Percentiles rank a stretch among this genome's conserved stretches.
These are phyloP conservation scores for Chrysemys picta DNA, from an alignment of 2,113 vertebrate species.

Conservation along the genomic window DNA sequence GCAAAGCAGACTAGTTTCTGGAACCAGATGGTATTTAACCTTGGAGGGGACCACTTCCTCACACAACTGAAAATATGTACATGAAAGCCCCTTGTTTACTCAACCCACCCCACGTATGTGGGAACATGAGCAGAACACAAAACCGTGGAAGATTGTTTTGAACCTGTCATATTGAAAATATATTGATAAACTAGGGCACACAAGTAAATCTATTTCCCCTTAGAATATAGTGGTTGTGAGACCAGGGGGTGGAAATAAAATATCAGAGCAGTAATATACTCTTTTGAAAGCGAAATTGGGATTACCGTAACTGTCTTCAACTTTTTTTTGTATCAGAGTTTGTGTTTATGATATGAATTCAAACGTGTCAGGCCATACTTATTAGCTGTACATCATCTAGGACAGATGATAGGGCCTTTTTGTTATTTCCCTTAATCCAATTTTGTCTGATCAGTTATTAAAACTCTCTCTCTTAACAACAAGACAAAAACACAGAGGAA, in stretches of 20 bases:
- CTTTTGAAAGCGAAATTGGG: conserved; percentile 36
- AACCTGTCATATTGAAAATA: not conserved
- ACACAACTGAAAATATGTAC: not conserved
- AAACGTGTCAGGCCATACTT: conserved; percentile 4
- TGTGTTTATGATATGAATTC: not conserved
- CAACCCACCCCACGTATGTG: not conserved
- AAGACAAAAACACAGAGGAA: not conserved
- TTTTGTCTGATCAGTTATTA: not conserved
- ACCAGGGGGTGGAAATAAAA: conserved; percentile 28
- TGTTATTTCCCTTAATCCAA: conserved; percentile 14
- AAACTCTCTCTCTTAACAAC: not conserved
- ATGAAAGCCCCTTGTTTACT: not conserved
- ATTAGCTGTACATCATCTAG: not conserved
- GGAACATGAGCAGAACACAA: not conserved
- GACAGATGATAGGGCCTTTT: not conserved
- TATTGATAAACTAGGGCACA: not conserved
- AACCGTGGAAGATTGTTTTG: not conserved
- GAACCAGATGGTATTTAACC: not conserved
- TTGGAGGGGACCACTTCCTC: not conserved
- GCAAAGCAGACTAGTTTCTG: not conserved
- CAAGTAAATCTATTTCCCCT: not conserved
- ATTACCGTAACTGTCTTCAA: conserved; percentile 3
- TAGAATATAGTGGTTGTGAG: not conserved
- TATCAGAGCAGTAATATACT: conserved; percentile 16
- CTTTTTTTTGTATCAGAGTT: not conserved